Evolutionary conservation across 2,888 invertebrate species (phyloP), one percentile per base, ranked within the genome.

Genomic region (Nezara viridula): DNA sequence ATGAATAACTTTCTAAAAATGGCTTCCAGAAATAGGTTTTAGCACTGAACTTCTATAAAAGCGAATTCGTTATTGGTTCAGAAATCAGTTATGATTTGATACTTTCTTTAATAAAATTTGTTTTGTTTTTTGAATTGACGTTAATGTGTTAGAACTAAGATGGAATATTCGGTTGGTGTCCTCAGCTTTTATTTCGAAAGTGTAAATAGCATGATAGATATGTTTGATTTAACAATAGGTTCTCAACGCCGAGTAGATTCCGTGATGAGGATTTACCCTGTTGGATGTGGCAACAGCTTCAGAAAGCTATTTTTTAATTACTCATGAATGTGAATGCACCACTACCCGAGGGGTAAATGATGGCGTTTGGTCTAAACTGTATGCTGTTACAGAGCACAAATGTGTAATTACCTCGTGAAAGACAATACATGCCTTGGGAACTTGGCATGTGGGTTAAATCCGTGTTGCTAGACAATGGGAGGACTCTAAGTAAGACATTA

Each of bases 371-470:
- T 14, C 21, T 73, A 73, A 73, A 73, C 66, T 73, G 32, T 73
- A 32, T 19, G 66, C 66, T 73, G 66, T 73, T 37, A 73, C 66
- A 16, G 1, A 73, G 37, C 66, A 81, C 44, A 81, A 81, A 81
- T 81, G 44, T 81, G 81, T 81, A 81, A 81, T 81, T 81, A 81
- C 47, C 44, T 47, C n/a, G n/a, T 81, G 81, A 44, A 81, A 81
- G 81, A 81, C 81, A 81, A 81, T 81, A 81, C 81, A 81, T 81
- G 81, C 44, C 44, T 44, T 81, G 81, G 81, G 81, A 81, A 81
- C 81, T 44, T 44, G 81, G 81, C 81, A 47, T 81, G 81, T 81
- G 81, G 81, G 81, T 81, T 81, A 81, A 81, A 81, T 81, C 81
- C 81, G n/a, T 81, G 81, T 81, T 81, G 81, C 12, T 44, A 81